Conservation (phyloP, 92 coral and sea anemone species). For the Muricea muricata region DNA sequence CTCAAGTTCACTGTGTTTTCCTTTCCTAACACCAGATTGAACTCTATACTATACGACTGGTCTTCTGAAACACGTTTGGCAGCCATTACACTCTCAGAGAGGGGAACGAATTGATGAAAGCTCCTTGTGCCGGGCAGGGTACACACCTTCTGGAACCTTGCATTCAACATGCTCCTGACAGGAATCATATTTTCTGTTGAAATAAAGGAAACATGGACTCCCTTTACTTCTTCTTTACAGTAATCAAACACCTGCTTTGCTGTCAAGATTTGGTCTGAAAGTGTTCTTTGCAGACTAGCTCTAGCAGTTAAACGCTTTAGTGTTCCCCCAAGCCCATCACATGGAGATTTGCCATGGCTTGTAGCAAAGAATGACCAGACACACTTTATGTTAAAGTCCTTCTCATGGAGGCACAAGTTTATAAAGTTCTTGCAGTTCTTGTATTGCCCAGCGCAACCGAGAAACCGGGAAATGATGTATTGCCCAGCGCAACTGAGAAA, state of each 20-base stretch:
- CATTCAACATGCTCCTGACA: too few relatives aligned
- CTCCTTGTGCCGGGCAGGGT: too few relatives aligned
- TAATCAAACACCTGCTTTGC: constrained; percentile 16
- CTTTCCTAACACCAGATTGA: constrained; percentile 16
- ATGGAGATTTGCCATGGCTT: constrained; percentile 48
- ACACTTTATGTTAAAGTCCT: constrained; percentile 10
- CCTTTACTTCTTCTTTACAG: constrained; percentile 27
- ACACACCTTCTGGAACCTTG: too few relatives aligned
- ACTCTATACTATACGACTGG: too few relatives aligned
- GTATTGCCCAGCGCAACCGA: constrained; percentile 11
- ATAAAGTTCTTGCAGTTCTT: background rate
- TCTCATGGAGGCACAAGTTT: constrained; percentile 24
- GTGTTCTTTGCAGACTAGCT: constrained; percentile 35
- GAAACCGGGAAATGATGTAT: too few relatives aligned
- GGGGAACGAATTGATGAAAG: background rate
- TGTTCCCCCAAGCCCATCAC: constrained; percentile 45
- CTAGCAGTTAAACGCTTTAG: constrained; percentile 26
- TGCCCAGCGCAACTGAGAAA: background rate
- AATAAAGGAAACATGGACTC: background rate
- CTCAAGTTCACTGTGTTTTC: background rate
- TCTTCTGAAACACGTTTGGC: too few relatives aligned
- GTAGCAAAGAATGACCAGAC: constrained; percentile 41
- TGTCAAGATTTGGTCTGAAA: constrained; percentile 35
- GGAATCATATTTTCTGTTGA: background rate
- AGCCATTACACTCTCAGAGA: too few relatives aligned